These are phyloP conservation scores for Pampusana beccarii DNA, from an alignment of 2,113 vertebrate genomes.

Conservation along the genomic window DNA sequence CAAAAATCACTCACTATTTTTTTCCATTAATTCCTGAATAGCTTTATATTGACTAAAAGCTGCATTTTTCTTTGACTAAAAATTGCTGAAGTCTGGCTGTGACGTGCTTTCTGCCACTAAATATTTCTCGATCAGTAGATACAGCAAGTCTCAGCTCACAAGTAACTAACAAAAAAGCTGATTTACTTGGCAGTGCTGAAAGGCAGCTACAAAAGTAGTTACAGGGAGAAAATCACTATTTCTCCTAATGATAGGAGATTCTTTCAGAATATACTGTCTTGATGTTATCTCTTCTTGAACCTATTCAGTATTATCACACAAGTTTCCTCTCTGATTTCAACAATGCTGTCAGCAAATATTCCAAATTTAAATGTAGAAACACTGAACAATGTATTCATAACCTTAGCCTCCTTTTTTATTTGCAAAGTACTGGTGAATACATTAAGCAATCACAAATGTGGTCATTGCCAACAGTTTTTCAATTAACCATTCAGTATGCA, in stretches of 20 bases:
- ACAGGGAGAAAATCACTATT: not conserved
- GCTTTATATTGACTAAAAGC: not conserved
- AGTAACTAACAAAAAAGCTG: not conserved
- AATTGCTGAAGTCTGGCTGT: not conserved
- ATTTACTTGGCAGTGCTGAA: not conserved
- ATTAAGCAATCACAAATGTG: not conserved
- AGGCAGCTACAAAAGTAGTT: not conserved
- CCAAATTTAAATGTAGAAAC: conserved; percentile 1
- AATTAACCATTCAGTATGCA: not conserved
- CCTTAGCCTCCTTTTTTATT: not conserved
- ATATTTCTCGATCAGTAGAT: not conserved
- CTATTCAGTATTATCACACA: not conserved
- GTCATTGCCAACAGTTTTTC: not conserved
- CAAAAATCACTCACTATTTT: not conserved
- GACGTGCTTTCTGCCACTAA: not conserved
- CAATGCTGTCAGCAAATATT: conserved; percentile 18
- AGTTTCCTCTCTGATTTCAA: conserved; percentile 11
- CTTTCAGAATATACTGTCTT: not conserved
- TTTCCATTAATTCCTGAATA: not conserved
- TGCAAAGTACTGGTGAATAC: not conserved
- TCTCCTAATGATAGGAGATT: not conserved
- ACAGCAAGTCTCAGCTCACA: not conserved
- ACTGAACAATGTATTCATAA: conserved; percentile 20
- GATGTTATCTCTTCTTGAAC: conserved; percentile 24
- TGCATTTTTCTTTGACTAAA: not conserved